Evolutionary conservation across 2,888 invertebrate species (phyloP), one percentile per base, ranked within the genome.

Genomic region (Glaucopsyche alexis): DNA sequence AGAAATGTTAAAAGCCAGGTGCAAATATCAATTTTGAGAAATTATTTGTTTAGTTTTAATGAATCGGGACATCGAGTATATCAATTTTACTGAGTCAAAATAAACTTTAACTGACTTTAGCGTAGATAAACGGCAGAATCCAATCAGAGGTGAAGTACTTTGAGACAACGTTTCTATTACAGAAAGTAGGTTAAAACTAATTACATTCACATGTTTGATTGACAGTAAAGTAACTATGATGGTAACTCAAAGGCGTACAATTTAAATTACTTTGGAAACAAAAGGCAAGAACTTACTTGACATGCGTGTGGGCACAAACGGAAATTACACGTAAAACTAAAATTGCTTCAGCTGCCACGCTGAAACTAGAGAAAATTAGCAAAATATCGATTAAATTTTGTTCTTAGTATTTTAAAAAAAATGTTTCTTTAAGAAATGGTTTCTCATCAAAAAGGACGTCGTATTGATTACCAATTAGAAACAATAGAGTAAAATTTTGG

Each of bases 221-320:
- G 69, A 69, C 69, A 49, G 47, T 69, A 47, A 19, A 49, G 69
- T 38, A 69, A 69, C 69, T 69, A 69, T 69, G 69, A 69, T 69
- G 19, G 38, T 65, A 66, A 72, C 38, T 72, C 66, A 67, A 60
- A 64, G 65, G 50, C 50, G 40, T 72, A 50, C 42, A 55, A 55
- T 72, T 47, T 72, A 69, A 72, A 69, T 40, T 55, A 50, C 55
- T 69, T 42, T 49, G 69, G 69, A 69, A 69, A 69, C 72, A 72
- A 69, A 67, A 45, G 72, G 4, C 19, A 29, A 38, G 72, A 55
- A 66, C 45, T 19, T 64, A 66, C 66, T 67, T 71, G 55, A 71
- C 55, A 65, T 65, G 66, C 71, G 74, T 74, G 73, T 74, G 74
- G 75, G 75, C 72, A 73, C 50, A 71, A 70, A 55, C 72, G 75